These are phyloP conservation scores for Pollachius pollachius DNA, from an alignment of 2,113 vertebrate genomes.

Conservation along the genomic window DNA sequence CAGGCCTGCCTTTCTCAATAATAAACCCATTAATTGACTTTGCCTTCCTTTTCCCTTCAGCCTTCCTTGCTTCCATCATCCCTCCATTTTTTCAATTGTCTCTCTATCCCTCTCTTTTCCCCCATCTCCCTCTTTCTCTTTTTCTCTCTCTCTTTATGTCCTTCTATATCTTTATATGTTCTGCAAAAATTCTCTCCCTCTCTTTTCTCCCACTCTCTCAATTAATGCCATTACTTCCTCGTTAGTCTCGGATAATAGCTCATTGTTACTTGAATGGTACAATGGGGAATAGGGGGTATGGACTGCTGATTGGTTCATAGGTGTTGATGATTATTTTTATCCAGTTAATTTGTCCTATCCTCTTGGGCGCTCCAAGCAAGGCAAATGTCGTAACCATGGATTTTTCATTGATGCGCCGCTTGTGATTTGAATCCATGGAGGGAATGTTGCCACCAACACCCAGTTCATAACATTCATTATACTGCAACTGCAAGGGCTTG, in stretches of 20 bases:
- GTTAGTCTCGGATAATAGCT: slow-evolving; percentile 43
- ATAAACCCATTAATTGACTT: slow-evolving; percentile 40
- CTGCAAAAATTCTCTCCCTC: neutral
- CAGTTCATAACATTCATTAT: too few species aligned
- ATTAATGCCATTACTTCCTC: slow-evolving; percentile 52
- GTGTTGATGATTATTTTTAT: too few species aligned
- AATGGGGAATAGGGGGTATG: neutral
- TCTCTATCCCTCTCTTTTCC: neutral
- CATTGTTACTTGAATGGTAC: slow-evolving; percentile 16
- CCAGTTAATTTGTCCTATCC: too few species aligned
- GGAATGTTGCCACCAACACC: too few species aligned
- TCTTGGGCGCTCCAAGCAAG: too few species aligned
- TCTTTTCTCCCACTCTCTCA: neutral
- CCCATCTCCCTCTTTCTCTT: neutral
- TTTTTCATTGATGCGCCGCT: too few species aligned
- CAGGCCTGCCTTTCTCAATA: slow-evolving; percentile 32
- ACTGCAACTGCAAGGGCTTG: too few species aligned
- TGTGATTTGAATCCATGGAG: too few species aligned
- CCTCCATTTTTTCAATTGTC: neutral
- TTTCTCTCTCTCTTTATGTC: neutral
- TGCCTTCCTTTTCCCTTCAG: neutral
- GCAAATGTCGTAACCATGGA: too few species aligned
- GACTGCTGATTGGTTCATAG: neutral
- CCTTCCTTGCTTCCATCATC: neutral
- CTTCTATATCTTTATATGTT: neutral